Conservation (phyloP, 2,888 invertebrate species). For the Monopis laevigella region DNA sequence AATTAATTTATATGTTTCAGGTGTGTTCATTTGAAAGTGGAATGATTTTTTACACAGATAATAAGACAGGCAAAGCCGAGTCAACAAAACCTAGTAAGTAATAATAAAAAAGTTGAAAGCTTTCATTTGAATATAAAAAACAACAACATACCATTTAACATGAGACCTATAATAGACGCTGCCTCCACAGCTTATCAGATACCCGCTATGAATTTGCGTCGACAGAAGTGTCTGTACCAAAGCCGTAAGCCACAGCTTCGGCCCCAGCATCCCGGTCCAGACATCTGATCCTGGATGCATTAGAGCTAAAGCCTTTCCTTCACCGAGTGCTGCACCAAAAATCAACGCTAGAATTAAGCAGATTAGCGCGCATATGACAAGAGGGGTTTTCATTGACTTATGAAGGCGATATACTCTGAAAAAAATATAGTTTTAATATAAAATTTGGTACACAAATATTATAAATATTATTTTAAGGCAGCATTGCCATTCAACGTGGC, state of each 20-base stretch:
- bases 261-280: constrained; percentile 43
- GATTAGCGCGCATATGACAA: constrained; percentile 41
- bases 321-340: constrained; percentile 27
- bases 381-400: constrained; percentile 54
- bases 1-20: too few species aligned
- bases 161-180: constrained; percentile 71
- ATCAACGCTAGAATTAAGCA: constrained; percentile 39
- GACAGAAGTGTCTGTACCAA: constrained; percentile 72
- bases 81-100: too few species aligned
- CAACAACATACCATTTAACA: constrained; percentile 68
- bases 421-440: constrained; percentile 21
- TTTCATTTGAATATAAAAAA: too few species aligned
- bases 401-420: constrained; percentile 59
- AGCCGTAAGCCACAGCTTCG: constrained; percentile 70
- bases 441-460: too few species aligned
- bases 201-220: constrained; percentile 71
- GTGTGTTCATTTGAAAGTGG: too few species aligned
- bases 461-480: too few species aligned
- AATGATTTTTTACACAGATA: too few species aligned
- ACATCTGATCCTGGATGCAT: constrained; percentile 26
- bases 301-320: constrained; percentile 14
- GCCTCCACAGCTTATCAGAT: constrained; percentile 71
- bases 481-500: too few species aligned
- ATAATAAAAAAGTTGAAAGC: too few species aligned
- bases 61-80: too few species aligned